These are phyloP conservation scores for Salticus scenicus DNA, from an alignment of 2,888 invertebrate genomes.

Conservation along the genomic window DNA sequence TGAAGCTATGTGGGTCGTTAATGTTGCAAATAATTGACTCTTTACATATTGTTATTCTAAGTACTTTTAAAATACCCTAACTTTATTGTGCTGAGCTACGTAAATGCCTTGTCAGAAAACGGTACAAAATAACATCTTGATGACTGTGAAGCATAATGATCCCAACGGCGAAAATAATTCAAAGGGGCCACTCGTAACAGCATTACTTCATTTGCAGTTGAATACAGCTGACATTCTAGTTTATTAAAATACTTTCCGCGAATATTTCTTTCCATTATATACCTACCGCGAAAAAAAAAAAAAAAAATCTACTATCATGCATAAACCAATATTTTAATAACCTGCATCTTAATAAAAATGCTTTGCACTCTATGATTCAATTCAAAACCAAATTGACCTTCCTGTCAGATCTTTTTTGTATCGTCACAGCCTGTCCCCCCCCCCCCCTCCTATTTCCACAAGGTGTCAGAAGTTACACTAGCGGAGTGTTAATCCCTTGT, in stretches of 20 bases:
- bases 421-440: not conserved
- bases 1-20: too few species aligned
- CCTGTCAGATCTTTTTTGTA: constrained; percentile 42
- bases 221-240: constrained; percentile 7
- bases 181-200: too few species aligned
- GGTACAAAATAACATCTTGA: too few species aligned
- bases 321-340: constrained; percentile 53
- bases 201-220: constrained; percentile 51
- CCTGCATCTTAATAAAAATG: constrained; percentile 50
- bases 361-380: constrained; percentile 15
- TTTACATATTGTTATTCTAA: too few species aligned
- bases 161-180: too few species aligned
- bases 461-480: constrained; percentile 48
- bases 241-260: constrained; percentile 41
- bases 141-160: too few species aligned
- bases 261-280: constrained; percentile 23
- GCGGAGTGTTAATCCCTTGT: not conserved
- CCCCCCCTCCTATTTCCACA: not conserved
- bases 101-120: too few species aligned
- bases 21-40: too few species aligned
- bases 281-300: not conserved
- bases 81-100: too few species aligned
- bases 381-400: constrained; percentile 63
- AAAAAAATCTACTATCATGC: not conserved
- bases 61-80: too few species aligned